Conservation (phyloP, 1,140 invertebrate genomes). For the Apis florea region DNA sequence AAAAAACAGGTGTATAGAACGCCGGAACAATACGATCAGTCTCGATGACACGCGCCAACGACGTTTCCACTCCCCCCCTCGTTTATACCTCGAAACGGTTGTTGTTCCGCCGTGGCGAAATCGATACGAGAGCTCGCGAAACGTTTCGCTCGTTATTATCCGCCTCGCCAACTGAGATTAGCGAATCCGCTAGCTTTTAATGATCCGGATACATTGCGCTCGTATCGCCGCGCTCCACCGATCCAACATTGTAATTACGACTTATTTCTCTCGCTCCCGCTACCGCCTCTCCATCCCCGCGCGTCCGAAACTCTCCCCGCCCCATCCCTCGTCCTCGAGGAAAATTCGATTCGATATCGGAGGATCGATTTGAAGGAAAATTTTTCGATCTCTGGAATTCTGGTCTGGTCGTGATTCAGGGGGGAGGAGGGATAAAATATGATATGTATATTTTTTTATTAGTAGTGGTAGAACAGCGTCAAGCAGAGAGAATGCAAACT, state of each 20-base stretch:
- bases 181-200: conserved; percentile 55
- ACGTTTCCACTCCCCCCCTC: neutral
- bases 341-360: no score
- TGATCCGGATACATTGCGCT: conserved; percentile 45
- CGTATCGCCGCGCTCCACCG: conserved; percentile 24
- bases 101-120: conserved; percentile 5
- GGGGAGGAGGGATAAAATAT: no score
- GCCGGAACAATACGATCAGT: neutral
- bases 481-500: neutral
- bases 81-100: neutral
- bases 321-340: no score
- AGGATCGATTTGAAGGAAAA: no score
- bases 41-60: conserved; percentile 18
- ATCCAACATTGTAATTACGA: conserved; percentile 48
- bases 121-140: conserved; percentile 54
- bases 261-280: neutral
- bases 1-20: neutral
- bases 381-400: no score
- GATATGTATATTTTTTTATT: no score
- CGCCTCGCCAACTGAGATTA: conserved; percentile 51
- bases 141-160: conserved; percentile 56
- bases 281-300: no score
- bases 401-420: no score
- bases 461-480: neutral
- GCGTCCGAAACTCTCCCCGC: no score